Conservation (phyloP, 2,113 vertebrate genomes). For the Chrysochloris asiatica region DNA sequence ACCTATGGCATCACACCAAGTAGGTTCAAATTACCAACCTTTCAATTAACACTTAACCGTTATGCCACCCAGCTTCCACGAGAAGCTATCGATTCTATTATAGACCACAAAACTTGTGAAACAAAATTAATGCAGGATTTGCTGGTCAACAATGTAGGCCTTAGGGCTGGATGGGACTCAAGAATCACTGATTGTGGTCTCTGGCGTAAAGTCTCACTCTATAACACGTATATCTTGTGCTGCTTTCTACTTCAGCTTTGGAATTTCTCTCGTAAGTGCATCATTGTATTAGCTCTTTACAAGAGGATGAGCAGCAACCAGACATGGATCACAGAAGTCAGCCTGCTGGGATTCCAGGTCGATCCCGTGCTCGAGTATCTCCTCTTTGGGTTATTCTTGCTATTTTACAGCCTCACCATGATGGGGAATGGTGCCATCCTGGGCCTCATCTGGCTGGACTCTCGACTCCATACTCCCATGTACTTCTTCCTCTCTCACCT, state of each 20-base stretch:
- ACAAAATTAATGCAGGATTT: not conserved
- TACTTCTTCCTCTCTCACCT: slow-evolving; percentile 73
- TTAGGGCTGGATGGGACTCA: too few relatives aligned
- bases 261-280: not conserved
- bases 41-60: too few relatives aligned
- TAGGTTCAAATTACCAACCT: too few relatives aligned
- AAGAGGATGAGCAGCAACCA: slow-evolving; percentile 41
- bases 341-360: slow-evolving; percentile 62
- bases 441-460: slow-evolving; percentile 17
- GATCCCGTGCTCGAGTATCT: not conserved
- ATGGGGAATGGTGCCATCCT: slow-evolving; percentile 31
- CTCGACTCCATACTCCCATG: slow-evolving; percentile 36
- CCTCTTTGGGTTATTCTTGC: slow-evolving; percentile 59
- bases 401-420: slow-evolving; percentile 26
- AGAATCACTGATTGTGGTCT: too few relatives aligned
- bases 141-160: not conserved
- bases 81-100: too few relatives aligned
- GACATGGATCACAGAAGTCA: slow-evolving; percentile 45
- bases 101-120: not conserved
- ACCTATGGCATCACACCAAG: too few relatives aligned
- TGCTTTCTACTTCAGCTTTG: not conserved
- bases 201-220: not conserved
- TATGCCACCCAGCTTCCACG: too few relatives aligned
- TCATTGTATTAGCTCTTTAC: not conserved
- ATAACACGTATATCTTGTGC: not conserved